Evolutionary conservation across 2,797 vertebrate species (phyloP).

Genomic region (Hemibagrus guttatus): DNA sequence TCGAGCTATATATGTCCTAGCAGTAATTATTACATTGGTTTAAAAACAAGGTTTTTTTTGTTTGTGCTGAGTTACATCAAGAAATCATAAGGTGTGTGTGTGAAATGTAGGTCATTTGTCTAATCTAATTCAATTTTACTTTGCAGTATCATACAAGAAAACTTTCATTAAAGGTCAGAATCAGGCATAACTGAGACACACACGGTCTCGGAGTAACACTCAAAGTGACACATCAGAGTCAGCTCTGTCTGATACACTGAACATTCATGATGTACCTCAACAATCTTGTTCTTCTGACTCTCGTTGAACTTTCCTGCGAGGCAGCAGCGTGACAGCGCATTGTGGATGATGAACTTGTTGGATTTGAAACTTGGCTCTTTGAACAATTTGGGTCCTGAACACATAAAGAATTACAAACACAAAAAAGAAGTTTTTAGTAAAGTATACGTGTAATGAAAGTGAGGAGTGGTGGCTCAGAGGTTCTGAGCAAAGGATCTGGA

Average conservation of each 20-base stretch:
- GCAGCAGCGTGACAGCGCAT: slow-evolving; percentile 88
- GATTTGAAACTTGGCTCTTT: slow-evolving; percentile 94
- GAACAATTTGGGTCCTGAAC: slow-evolving; percentile 85
- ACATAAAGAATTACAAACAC: neutral
- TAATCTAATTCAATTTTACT: too few species aligned
- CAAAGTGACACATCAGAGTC: too few species aligned
- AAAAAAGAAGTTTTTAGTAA: neutral
- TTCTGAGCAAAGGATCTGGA: neutral
- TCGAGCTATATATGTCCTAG: neutral
- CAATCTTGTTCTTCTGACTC: slow-evolving; percentile 84
- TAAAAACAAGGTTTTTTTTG: neutral
- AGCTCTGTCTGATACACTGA: neutral
- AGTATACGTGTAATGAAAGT: neutral
- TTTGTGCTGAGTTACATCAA: too few species aligned
- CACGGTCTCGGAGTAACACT: too few species aligned
- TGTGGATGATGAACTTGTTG: slow-evolving; percentile 93
- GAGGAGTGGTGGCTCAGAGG: neutral
- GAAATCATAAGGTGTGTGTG: too few species aligned
- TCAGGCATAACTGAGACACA: too few species aligned
- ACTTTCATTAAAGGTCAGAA: neutral
- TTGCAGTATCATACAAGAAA: neutral
- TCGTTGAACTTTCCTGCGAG: slow-evolving; percentile 91
- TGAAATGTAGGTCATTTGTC: too few species aligned
- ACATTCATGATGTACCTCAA: slow-evolving; percentile 76
- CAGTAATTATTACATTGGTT: neutral